Evolutionary conservation across 1,140 invertebrate genomes (phyloP).

Genomic region (Drosophila pallidifrons): DNA sequence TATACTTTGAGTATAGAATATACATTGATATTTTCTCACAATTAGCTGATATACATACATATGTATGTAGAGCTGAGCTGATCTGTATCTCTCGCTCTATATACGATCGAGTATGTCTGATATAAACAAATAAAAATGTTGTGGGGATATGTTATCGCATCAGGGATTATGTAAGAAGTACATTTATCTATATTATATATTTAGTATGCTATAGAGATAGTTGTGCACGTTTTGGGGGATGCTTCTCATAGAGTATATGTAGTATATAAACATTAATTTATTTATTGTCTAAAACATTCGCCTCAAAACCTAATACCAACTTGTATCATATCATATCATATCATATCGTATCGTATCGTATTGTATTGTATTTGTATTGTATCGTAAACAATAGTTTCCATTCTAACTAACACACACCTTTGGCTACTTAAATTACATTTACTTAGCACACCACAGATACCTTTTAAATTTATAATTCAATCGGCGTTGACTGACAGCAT

Average conservation of each 20-base stretch:
- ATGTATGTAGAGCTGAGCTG: too few relatives aligned
- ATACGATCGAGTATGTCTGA: too few relatives aligned
- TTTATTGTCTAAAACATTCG: constrained; percentile 83
- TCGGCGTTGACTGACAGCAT: constrained; percentile 25
- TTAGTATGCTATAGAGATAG: constrained; percentile 7
- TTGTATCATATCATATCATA: constrained; percentile 6
- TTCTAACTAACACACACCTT: constrained; percentile 80
- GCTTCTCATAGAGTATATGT: constrained; percentile 32
- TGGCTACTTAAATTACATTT: constrained; percentile 68
- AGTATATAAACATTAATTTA: constrained; percentile 74
- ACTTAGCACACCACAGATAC: constrained; percentile 25
- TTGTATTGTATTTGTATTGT: not conserved
- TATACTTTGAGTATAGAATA: constrained; percentile 25
- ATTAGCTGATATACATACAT: not conserved
- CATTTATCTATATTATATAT: constrained; percentile 46
- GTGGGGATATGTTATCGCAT: constrained; percentile 37
- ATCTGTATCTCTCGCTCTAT: too few relatives aligned
- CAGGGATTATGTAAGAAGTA: constrained; percentile 1
- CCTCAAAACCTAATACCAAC: constrained; percentile 52
- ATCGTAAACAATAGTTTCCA: constrained; percentile 35
- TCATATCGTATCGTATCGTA: not conserved
- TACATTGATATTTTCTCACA: constrained; percentile 21
- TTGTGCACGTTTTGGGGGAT: constrained; percentile 9
- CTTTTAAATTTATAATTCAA: constrained; percentile 71
- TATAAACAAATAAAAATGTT: constrained; percentile 1